A percentile compares a stretch with the other conserved stretches of the same genome.
These are phyloP conservation scores for Heteronetta atricapilla DNA, from an alignment of 2,113 vertebrate genomes.

Conservation along the genomic window DNA sequence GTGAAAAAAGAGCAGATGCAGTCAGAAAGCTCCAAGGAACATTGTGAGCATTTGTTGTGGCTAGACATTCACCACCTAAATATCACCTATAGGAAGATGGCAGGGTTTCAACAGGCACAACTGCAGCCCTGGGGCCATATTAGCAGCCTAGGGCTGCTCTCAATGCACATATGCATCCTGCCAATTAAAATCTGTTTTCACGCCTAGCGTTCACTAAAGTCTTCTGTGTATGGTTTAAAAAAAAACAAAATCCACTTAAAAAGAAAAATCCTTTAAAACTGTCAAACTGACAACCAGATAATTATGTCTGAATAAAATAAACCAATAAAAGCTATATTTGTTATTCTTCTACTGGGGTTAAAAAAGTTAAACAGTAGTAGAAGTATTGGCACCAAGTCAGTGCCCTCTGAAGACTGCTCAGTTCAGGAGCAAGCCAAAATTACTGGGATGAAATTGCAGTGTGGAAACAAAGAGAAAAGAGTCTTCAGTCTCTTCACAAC, in stretches of 20 bases:
- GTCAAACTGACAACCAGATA: background rate
- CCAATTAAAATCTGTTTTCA: background rate
- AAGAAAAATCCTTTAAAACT: background rate
- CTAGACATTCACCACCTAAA: rapidly evolving
- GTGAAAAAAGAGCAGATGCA: background rate
- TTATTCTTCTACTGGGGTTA: background rate
- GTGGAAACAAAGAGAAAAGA: background rate
- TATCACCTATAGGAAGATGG: background rate
- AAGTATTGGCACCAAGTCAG: background rate
- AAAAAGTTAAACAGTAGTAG: background rate
- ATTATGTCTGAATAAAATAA: background rate
- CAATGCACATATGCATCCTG: background rate
- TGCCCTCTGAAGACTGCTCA: background rate
- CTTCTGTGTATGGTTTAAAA: background rate
- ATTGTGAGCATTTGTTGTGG: rapidly evolving
- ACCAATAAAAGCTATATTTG: background rate
- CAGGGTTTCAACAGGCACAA: background rate
- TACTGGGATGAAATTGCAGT: background rate
- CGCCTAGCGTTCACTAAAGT: background rate
- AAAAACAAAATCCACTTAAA: background rate
- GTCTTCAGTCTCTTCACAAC: background rate
- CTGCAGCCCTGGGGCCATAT: background rate
- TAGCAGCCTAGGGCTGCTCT: background rate
- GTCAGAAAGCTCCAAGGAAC: background rate
- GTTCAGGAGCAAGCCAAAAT: background rate